These are phyloP conservation scores for Decapterus maruadsi DNA, from an alignment of 2,797 vertebrate species.

Conservation along the genomic window DNA sequence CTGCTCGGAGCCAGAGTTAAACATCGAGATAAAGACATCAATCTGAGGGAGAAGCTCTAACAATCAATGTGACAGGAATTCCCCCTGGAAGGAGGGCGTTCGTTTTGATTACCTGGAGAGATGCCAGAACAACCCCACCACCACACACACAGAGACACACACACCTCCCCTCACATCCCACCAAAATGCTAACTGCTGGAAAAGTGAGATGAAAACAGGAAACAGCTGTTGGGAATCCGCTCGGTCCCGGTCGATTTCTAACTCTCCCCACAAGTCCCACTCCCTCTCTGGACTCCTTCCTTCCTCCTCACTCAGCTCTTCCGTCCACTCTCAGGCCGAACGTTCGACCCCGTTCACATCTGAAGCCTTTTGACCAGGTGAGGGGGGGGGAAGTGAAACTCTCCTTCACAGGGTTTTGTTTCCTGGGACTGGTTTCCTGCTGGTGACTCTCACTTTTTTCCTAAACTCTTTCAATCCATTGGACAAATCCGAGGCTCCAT, in stretches of 20 bases:
- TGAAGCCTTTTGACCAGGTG: slow-evolving; percentile 1
- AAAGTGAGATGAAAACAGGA: slow-evolving; percentile 81
- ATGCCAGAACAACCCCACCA: slow-evolving; percentile 15
- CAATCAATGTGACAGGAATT: slow-evolving; percentile 17
- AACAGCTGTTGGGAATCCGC: slow-evolving; percentile 72
- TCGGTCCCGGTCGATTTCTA: slow-evolving; percentile 47
- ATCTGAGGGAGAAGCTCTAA: neutral
- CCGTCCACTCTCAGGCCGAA: slow-evolving; percentile 3
- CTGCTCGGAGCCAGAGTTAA: too few relatives aligned
- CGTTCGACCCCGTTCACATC: neutral
- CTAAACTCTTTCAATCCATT: too few relatives aligned
- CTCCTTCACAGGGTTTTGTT: neutral
- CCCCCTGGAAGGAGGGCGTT: slow-evolving; percentile 11
- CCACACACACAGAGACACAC: neutral
- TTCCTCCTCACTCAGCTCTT: slow-evolving; percentile 26
- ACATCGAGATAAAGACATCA: neutral
- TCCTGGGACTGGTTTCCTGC: too few relatives aligned
- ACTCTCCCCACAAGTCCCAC: slow-evolving; percentile 27
- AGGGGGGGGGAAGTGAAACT: neutral
- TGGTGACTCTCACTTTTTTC: too few relatives aligned
- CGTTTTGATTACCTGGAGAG: slow-evolving; percentile 55
- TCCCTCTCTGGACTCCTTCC: slow-evolving; percentile 45
- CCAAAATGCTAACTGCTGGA: slow-evolving; percentile 60
- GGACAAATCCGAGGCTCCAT: too few relatives aligned
- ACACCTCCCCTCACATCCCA: slow-evolving; percentile 39